Base-by-base conservation (phyloP, 1,140 invertebrate species). In the Solenopsis invicta region DNA sequence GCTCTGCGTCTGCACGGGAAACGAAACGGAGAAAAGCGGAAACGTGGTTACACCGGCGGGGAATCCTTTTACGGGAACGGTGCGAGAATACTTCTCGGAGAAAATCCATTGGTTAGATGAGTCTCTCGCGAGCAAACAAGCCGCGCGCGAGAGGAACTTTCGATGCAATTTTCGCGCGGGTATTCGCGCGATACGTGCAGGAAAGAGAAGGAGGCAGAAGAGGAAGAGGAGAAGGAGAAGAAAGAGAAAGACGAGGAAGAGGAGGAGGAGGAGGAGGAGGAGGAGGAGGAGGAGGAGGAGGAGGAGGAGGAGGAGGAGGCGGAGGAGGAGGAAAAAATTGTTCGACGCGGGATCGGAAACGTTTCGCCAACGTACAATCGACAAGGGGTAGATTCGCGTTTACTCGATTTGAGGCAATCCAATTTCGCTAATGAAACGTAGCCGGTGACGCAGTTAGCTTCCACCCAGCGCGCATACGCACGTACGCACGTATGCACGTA, bases 371-470 rank as follows among this genome's bases (percentile, higher is more conserved):
- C 72, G 80, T 77, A 67, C 81, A 90, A 89, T 90, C 88, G 88
- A 77, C 54, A 62, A 64, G 82, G 13, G 77, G 77, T 41, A 76
- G 89, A 90, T 90, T 90, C 85, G 85, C 89, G 87, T 90, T 90
- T 88, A 90, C 86, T 84, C 85, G 76, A 90, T 90, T 90, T 88
- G 61, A 71, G 81, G 56, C 86, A 90, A 90, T 90, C 81, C 89
- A 90, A 90, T 90, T 90, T 85, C 69, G 88, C 85, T 90, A 90
- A 90, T 90, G 87, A 91, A 90, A 90, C 84, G 75, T 77, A 69
- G 16, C 84, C 72, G 75, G 77, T 85, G 81, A 88, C 85, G 85
- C 56, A 84, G 86, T 90, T 90, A 77, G 86, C 80, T 29, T 89
- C 54, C 48, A 59, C 9, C n/a, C 86, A 69, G 62, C 48, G 62